These are phyloP conservation scores for Lycaena phlaeas DNA, from an alignment of 2,888 invertebrate genomes.

Conservation along the genomic window DNA sequence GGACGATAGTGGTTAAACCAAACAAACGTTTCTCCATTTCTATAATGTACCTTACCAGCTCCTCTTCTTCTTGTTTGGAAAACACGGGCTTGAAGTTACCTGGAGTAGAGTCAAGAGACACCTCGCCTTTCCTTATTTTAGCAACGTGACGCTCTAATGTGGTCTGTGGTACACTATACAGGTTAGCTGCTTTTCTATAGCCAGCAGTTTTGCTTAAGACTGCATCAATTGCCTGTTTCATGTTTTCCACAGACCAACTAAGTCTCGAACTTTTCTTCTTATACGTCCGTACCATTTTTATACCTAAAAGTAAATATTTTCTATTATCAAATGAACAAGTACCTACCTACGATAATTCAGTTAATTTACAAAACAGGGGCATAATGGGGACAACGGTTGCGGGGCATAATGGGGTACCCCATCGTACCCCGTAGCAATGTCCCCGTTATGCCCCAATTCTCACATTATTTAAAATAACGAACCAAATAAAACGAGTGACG, in stretches of 20 bases:
- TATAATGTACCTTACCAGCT: conserved; percentile 21
- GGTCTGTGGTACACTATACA: conserved; percentile 21
- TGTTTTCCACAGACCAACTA: conserved; percentile 13
- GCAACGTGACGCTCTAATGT: conserved; percentile 14
- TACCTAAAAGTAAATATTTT: conserved; percentile 14
- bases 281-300: conserved; percentile 2
- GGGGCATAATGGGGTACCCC: conserved; percentile 11
- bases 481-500: not conserved
- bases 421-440: conserved; percentile 14
- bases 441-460: conserved; percentile 14
- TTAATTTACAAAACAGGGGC: not conserved
- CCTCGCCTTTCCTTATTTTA: conserved; percentile 17
- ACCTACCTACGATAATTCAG: not conserved
- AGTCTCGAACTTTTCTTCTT: conserved; percentile 10
- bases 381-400: not conserved
- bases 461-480: conserved; percentile 12
- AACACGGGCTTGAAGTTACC: conserved; percentile 15
- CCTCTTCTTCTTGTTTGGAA: conserved; percentile 17
- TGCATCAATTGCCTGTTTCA: conserved; percentile 16
- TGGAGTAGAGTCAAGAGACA: conserved; percentile 10
- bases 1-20: conserved; percentile 19
- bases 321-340: conserved; percentile 10
- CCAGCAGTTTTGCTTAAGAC: conserved; percentile 14
- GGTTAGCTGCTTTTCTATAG: conserved; percentile 13
- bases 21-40: conserved; percentile 22